Evolutionary conservation across 2,797 vertebrate species (phyloP).

Genomic region (Gila robusta): DNA sequence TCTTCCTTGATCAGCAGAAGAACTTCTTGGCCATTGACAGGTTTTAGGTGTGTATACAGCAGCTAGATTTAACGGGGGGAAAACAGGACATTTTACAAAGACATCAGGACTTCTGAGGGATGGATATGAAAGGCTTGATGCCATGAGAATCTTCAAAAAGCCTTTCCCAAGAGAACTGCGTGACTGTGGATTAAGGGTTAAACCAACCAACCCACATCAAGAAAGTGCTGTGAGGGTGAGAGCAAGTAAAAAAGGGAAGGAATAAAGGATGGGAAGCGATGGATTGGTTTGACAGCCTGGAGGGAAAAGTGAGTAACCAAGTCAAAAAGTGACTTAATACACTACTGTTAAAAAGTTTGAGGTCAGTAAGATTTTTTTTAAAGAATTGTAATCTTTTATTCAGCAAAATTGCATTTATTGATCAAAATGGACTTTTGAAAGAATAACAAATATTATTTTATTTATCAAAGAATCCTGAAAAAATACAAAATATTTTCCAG

Average conservation of each 20-base stretch:
- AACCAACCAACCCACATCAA: slow-evolving; percentile 26
- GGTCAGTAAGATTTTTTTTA: background rate
- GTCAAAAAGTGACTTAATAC: background rate
- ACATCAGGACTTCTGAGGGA: slow-evolving; percentile 16
- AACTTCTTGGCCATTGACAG: slow-evolving; percentile 1
- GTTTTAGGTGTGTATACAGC: slow-evolving; percentile 16
- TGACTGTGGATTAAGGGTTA: slow-evolving; percentile 29
- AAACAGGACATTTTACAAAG: slow-evolving; percentile 32
- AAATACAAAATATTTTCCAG: too few species aligned
- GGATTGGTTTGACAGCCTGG: background rate
- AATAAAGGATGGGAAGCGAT: background rate
- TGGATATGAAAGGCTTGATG: slow-evolving; percentile 33
- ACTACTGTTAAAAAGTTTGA: background rate
- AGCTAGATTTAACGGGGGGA: background rate
- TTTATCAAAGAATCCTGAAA: too few species aligned
- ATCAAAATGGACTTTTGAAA: background rate
- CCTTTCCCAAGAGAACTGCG: slow-evolving; percentile 6
- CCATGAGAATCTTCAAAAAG: slow-evolving; percentile 32
- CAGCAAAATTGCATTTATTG: background rate
- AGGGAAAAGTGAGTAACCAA: background rate
- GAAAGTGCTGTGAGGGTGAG: background rate
- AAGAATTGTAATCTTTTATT: background rate
- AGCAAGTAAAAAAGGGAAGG: slow-evolving; percentile 15
- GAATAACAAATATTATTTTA: too few species aligned
- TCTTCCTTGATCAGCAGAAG: slow-evolving; percentile 38